Evolutionary conservation across 2,113 vertebrate species (phyloP), one percentile per base, ranked within the genome.

Genomic region (Axis porcinus): DNA sequence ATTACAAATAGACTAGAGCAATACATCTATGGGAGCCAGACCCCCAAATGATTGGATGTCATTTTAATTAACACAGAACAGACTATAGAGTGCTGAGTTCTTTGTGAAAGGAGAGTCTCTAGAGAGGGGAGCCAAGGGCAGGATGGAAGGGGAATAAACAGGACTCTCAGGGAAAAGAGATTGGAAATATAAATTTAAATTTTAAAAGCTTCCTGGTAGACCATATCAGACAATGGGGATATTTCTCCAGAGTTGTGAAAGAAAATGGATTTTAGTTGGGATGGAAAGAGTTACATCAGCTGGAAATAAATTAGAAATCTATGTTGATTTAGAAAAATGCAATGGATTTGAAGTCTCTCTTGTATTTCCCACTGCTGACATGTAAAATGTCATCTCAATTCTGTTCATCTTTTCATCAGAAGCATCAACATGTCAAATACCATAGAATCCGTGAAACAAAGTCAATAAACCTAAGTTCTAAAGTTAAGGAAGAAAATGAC

Each of bases 31-130:
- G 54, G 95, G 43, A 91, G 27, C 16, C 95, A 97, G 96, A 91
- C 7, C 93, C 92, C 74, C 57, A 45, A 90, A 96, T 88, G 27
- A 96, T 96, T 97, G 86, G 40, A 43, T 87, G 96, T 96, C 11
- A 91, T 97, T 98, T 97, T 98, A 98, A 98, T 97, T 97, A 98
- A 76, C 85, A 95, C 47, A 94, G 36, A 96, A 52, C 83, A 89
- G 60, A 97, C 23, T 81, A 62, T 97, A 90, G 54, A 97, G 91
- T 43, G 15, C 27, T 86, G 93, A 27, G 76, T 97, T 95, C 47
- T 93, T 93, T 95, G 55, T 50, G 86, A 93, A 97, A 97, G 91
- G 83, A 93, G 40, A 89, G 4, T 91, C 14, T 93, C 47, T 67
- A 91, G 47, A 82, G 62, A 74, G 47, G 91, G 89, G 3, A 79